Evolutionary conservation across 2,797 vertebrate genomes (phyloP).

Genomic region (Malurus splendens): DNA sequence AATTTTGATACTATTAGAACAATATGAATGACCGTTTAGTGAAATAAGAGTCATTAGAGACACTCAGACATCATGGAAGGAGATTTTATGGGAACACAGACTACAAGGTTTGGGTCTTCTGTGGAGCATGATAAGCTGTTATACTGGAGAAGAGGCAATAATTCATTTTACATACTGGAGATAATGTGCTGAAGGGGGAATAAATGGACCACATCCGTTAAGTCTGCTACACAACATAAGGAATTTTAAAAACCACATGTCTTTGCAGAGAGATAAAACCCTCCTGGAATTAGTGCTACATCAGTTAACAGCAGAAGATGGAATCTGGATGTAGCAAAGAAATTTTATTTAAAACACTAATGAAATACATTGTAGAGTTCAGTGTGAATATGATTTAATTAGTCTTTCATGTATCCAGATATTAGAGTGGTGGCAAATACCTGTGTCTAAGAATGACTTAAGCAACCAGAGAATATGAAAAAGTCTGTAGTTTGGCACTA

Average conservation of each 20-base stretch:
- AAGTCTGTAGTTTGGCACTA: neutral
- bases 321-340: neutral
- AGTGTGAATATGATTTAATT: neutral
- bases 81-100: neutral
- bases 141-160: conserved; percentile 20
- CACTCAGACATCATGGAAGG: neutral
- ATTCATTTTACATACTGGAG: conserved; percentile 44
- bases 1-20: neutral
- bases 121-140: neutral
- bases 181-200: conserved; percentile 37
- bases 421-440: neutral
- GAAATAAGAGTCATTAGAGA: neutral
- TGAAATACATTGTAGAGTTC: neutral
- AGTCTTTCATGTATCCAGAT: neutral
- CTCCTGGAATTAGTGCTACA: neutral
- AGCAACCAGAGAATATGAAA: neutral
- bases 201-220: conserved; percentile 44
- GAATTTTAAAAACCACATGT: conserved; percentile 17
- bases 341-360: neutral
- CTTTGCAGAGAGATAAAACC: neutral
- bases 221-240: conserved; percentile 1
- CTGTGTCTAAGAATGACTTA: neutral
- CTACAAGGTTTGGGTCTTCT: neutral
- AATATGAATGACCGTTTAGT: neutral
- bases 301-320: neutral